phyloP scores from a whole-genome alignment of 2,113 vertebrate genomes.

The Strix uralensis region DNA sequence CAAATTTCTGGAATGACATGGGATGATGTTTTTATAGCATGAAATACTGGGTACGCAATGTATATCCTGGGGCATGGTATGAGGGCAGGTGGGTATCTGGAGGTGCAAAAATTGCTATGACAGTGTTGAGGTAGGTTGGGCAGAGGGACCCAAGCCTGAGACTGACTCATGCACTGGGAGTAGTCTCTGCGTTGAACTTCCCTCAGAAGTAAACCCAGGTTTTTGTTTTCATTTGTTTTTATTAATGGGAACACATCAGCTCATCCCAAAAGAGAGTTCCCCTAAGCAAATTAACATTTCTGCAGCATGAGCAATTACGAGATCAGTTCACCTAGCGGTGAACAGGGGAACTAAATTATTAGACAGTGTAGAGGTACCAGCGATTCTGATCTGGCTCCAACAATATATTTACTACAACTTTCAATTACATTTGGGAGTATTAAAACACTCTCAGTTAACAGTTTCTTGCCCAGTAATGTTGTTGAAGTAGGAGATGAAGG shows the following conservation, averaged over 20 bases:
- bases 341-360: neutral
- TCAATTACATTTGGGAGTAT: neutral
- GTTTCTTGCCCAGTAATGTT: neutral
- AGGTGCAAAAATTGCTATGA: neutral
- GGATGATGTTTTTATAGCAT: neutral
- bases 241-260: neutral
- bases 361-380: neutral
- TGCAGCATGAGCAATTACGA: neutral
- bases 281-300: neutral
- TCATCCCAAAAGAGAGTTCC: neutral
- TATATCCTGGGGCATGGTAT: neutral
- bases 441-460: neutral
- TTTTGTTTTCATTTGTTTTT: neutral
- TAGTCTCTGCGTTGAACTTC: neutral
- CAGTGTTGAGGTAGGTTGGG: neutral
- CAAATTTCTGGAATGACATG: neutral
- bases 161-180: neutral
- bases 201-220: neutral
- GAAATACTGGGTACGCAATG: neutral
- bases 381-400: neutral
- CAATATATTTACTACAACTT: neutral
- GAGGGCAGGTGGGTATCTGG: neutral
- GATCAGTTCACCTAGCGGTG: neutral
- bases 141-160: neutral
- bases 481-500: neutral